Percentiles rank a stretch among this genome's conserved stretches.
phyloP scores from a whole-genome alignment of 1,140 invertebrate species.

The Drosophila oshimai region DNA sequence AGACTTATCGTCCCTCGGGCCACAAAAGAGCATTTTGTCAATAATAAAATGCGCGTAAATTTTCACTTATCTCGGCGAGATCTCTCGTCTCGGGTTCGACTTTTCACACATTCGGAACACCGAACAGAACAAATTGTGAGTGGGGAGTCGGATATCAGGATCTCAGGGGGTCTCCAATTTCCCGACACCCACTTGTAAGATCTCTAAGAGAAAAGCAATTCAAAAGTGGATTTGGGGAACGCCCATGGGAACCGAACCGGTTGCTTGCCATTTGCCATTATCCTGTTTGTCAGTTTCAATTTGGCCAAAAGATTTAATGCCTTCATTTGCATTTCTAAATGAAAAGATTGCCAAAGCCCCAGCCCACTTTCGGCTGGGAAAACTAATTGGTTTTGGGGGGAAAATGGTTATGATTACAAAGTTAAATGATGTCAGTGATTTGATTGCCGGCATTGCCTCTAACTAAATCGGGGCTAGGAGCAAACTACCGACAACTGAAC shows the following conservation, averaged over 20 bases:
- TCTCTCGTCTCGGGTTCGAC: slow-evolving; percentile 34
- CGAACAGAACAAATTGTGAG: background rate
- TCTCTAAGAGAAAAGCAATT: slow-evolving; percentile 19
- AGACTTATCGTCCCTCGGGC: background rate
- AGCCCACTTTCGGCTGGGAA: slow-evolving; percentile 47
- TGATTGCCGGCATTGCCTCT: slow-evolving; percentile 54
- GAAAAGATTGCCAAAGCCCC: slow-evolving; percentile 46
- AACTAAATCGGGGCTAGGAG: slow-evolving; percentile 42
- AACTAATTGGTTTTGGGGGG: slow-evolving; percentile 70
- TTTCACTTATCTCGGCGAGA: slow-evolving; percentile 27
- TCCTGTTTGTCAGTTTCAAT: slow-evolving; percentile 76
- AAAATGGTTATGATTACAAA: slow-evolving; percentile 80
- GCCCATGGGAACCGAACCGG: slow-evolving; percentile 40
- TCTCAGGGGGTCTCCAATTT: slow-evolving; percentile 31
- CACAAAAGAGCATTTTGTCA: slow-evolving; percentile 38
- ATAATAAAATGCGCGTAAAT: slow-evolving; percentile 45
- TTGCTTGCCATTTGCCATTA: slow-evolving; percentile 32
- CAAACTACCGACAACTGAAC: slow-evolving; percentile 17
- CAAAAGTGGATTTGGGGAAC: slow-evolving; percentile 25
- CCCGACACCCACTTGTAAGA: slow-evolving; percentile 33
- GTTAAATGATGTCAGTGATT: slow-evolving; percentile 75
- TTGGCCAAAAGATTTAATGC: slow-evolving; percentile 71
- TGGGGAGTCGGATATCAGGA: slow-evolving; percentile 18
- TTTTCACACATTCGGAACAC: slow-evolving; percentile 57
- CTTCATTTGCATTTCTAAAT: slow-evolving; percentile 79